phyloP scores from a whole-genome alignment of 1,140 invertebrate genomes.

The Meteorus sp. region DNA sequence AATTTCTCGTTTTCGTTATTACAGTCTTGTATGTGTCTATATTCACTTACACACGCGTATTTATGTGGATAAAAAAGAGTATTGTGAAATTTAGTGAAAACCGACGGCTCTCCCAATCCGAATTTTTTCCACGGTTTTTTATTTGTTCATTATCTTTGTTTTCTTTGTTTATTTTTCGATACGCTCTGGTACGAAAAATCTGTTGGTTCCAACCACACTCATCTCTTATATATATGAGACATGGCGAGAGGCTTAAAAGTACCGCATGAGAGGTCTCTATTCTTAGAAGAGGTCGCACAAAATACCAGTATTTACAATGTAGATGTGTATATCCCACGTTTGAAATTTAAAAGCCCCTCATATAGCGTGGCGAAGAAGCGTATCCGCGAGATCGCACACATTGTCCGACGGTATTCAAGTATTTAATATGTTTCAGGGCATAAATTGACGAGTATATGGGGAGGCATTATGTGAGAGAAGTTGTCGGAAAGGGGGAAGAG shows the following conservation, averaged over 20 bases:
- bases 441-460: constrained; percentile 56
- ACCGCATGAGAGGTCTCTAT: constrained; percentile 41
- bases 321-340: constrained; percentile 40
- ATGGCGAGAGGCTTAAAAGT: too few relatives aligned
- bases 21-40: too few relatives aligned
- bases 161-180: too few relatives aligned
- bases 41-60: too few relatives aligned
- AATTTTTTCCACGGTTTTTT: background rate
- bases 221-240: background rate
- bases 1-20: too few relatives aligned
- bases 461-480: constrained; percentile 48
- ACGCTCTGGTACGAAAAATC: too few relatives aligned
- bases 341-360: constrained; percentile 48
- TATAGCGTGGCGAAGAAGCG: constrained; percentile 7
- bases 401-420: constrained; percentile 37
- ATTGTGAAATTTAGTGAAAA: too few relatives aligned
- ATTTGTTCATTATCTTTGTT: too few relatives aligned
- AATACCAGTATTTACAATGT: constrained; percentile 53
- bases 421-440: constrained; percentile 54
- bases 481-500: constrained; percentile 24
- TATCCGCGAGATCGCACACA: constrained; percentile 31
- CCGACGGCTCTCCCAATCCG: too few relatives aligned
- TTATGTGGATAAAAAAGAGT: too few relatives aligned
- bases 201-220: too few relatives aligned
- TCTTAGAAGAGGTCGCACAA: constrained; percentile 46